Evolutionary conservation across 2,888 invertebrate species (phyloP), one percentile per base, ranked within the genome.

Genomic region (Oligia latruncula): DNA sequence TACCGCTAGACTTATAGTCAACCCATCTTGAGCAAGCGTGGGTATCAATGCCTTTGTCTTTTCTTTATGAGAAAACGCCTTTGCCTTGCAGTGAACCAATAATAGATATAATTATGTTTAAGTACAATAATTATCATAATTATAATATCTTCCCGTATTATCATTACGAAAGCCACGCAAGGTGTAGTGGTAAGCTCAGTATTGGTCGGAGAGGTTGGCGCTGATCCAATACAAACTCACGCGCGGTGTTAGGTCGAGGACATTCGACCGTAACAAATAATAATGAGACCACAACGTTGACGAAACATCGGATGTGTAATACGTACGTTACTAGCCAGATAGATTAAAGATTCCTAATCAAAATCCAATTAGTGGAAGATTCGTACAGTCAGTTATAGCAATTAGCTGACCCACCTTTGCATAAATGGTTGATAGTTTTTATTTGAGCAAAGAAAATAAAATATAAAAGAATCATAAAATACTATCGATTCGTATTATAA

Each of bases 211-310:
- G 64, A 77, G 72, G 75, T 88, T 89, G 90, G 90, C 90, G 35
- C 17, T 2, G 46, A 13, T 87, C 90, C 90, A 90, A 90, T 58
- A 78, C 74, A 55, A 82, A 81, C 62, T 65, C 58, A 66, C 20
- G 72, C 65, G 68, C 66, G 75, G 80, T 71, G 89, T 86, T 86
- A 86, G 90, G 90, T 90, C 90, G 90, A 90, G 90, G 90, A 87
- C 90, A 83, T 83, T 80, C 72, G 80, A 73, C 74, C 78, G 74
- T 78, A 82, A 80, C 81, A 83, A 86, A 84, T 81, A 83, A 84
- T 78, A 83, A 84, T 78, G 78, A 82, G 78, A 79, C 72, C 79
- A 82, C 77, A 73, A 72, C 64, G 80, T 80, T 86, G 70, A 87
- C 81, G 79, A 81, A 82, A 85, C 76, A 77, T 80, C 80, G 8